Evolutionary conservation across 2,888 invertebrate genomes (phyloP), one percentile per base, ranked within the genome.

Genomic region (Hyposoter dolosus): DNA sequence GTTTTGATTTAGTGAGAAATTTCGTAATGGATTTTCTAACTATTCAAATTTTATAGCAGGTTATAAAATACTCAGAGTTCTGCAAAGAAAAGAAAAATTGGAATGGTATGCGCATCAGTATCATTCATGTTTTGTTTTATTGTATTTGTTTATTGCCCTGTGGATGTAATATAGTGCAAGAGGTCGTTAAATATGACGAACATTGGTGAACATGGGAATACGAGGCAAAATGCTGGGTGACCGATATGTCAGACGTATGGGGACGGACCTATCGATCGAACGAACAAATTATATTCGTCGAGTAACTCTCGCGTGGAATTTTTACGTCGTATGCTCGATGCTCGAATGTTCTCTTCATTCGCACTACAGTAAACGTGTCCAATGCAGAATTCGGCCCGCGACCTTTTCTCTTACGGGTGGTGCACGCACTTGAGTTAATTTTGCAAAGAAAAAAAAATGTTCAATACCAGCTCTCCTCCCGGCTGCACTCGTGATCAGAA

Each of bases 281-380:
- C 75, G 28, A n/a, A 79, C 85, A 65, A 85, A 82, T 85, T 75
- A 85, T 75, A 82, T 85, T 85, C 78, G 53, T 45, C 69, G 75
- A 84, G 82, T 82, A 75, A 69, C 28, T 82, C 82, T 50, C 60
- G 74, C 75, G 82, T 56, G 50, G 75, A 82, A 60, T 47, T 47
- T 69, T 79, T 60, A 19, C 68, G 56, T 23, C 23, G 45, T 50
- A 23, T 19, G 19, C 40, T 65, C 72, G 60, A 12, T 71, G 66
- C 43, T 19, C 66, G 28, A 63, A 68, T n/a, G 15, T 66, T 65
- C 43, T 1, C 43, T 45, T 5, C 45, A 35, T 78, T 60, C 74
- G 50, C 76, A 43, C 40, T 71, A 80, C 53, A 19, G 19, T 69
- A 79, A 32, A 45, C 7, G 23, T 19, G 63, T 65, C 15, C 17